Conservation (phyloP, 2,888 invertebrate species). For the Andricus quercusramuli region DNA sequence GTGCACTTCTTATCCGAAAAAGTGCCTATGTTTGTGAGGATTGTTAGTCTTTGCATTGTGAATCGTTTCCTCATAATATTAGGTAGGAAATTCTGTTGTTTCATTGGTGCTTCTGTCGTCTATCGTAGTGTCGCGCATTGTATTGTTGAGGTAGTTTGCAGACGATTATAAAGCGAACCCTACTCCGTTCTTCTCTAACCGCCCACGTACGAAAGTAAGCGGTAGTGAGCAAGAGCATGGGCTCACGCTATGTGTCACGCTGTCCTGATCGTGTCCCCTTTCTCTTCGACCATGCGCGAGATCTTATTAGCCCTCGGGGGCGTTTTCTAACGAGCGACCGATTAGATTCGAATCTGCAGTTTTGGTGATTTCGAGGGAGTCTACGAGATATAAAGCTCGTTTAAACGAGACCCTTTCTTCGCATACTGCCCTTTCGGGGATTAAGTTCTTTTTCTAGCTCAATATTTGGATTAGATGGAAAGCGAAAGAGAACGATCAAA, state of each 20-base stretch:
- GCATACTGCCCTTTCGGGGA: not conserved
- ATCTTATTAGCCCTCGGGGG: conserved; percentile 47
- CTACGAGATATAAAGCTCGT: not conserved
- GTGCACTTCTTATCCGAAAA: too few relatives aligned
- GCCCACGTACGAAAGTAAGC: not conserved
- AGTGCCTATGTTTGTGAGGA: not conserved
- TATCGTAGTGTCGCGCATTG: conserved; percentile 10
- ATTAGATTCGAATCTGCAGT: conserved; percentile 57
- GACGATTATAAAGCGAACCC: conserved; percentile 46
- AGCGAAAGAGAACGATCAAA: not conserved
- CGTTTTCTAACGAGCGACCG: conserved; percentile 48
- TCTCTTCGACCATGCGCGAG: conserved; percentile 15
- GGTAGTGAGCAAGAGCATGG: not conserved
- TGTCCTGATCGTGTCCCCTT: conserved; percentile 5
- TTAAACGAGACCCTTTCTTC: conserved; percentile 2
- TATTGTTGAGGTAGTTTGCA: conserved; percentile 38
- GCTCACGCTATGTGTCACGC: not conserved
- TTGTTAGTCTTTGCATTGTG: not conserved
- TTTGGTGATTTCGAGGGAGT: conserved; percentile 45
- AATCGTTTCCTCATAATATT: conserved; percentile 48
- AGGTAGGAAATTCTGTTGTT: conserved; percentile 39
- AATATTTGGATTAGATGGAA: not conserved
- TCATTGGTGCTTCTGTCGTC: conserved; percentile 43
- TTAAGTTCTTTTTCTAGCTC: not conserved
- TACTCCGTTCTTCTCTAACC: conserved; percentile 29